Percentiles rank a stretch among this genome's conserved stretches.
phyloP scores from a whole-genome alignment of 2,888 invertebrate genomes.

The Xestia c-nigrum region DNA sequence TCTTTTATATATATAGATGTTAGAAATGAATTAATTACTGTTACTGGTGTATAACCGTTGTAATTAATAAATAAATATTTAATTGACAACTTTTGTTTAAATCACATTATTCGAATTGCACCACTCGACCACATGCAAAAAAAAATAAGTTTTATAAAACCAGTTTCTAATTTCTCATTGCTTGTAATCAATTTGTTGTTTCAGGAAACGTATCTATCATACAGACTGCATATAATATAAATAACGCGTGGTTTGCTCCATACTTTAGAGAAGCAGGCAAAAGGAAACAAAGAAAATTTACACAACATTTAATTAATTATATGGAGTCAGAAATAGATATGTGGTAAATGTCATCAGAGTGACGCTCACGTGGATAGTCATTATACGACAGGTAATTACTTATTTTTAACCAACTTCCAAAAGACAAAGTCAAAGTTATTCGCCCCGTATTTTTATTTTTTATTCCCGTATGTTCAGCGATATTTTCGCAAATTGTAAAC shows the following conservation, averaged over 20 bases:
- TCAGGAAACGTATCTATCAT: not conserved
- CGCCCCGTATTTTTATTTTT: no score
- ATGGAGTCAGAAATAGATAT: not conserved
- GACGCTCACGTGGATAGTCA: not conserved
- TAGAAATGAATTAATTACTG: no score
- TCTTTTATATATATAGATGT: no score
- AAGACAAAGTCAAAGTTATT: no score
- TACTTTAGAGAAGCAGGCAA: slow-evolving; percentile 2
- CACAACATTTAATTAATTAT: not conserved
- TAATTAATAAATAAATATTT: no score
- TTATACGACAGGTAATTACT: slow-evolving; percentile 7
- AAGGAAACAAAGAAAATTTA: slow-evolving; percentile 9
- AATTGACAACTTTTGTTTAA: not conserved
- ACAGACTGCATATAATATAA: not conserved
- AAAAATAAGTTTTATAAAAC: not conserved
- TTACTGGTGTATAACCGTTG: no score
- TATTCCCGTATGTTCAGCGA: no score
- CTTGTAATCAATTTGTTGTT: not conserved
- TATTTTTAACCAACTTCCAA: no score
- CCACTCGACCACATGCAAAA: not conserved
- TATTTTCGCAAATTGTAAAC: no score
- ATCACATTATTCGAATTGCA: not conserved
- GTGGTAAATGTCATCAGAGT: not conserved
- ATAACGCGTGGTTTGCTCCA: not conserved
- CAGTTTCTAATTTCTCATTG: not conserved